Evolutionary conservation across 2,888 invertebrate genomes (phyloP), one percentile per base, ranked within the genome.

Genomic region (Drosophila neutralis): DNA sequence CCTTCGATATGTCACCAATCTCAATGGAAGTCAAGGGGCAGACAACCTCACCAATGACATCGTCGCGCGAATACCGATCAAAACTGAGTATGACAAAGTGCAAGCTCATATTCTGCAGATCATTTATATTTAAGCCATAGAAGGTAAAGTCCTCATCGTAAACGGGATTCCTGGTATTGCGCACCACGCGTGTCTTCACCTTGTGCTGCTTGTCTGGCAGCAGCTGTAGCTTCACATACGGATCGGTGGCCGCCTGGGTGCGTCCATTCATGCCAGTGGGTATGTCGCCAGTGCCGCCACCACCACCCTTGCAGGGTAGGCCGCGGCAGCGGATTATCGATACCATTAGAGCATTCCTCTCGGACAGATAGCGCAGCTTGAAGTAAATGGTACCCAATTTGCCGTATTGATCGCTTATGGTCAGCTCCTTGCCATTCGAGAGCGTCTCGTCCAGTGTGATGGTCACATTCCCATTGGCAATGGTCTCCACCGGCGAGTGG

Each of bases 111-210:
- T 96, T 96, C 91, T 96, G 94, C 70, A 98, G 94, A 93, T 98
- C 98, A 91, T 96, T 96, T 81, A 96, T 95, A 58, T 96, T 96
- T 88, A 98, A 95, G 64, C 99, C 99, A 92, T 98, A 99, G 95
- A 99, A 99, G 1, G 99, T 99, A 93, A 99, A 99, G 93, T 99
- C 99, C 93, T 99, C 99, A 91, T 99, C 99, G 93, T 99, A 99
- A 2, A 98, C 96, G 0, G 99, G 99, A 94, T 98, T 98, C 62
- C 97, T 95, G 53, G 99, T 99, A 93, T 99, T 98, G 80, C 99
- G 96, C 45, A 99, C 95, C 11, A 99, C 99, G 68, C 99, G 92
- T 72, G 98, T 98, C 94, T 98, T 99, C 65, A 98, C 98, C 93
- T 98, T 98, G 92, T 99, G 98, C 92, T 98, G 98, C 93, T 99